These are phyloP conservation scores for Peucedramus taeniatus DNA, from an alignment of 2,113 vertebrate genomes.

Conservation along the genomic window DNA sequence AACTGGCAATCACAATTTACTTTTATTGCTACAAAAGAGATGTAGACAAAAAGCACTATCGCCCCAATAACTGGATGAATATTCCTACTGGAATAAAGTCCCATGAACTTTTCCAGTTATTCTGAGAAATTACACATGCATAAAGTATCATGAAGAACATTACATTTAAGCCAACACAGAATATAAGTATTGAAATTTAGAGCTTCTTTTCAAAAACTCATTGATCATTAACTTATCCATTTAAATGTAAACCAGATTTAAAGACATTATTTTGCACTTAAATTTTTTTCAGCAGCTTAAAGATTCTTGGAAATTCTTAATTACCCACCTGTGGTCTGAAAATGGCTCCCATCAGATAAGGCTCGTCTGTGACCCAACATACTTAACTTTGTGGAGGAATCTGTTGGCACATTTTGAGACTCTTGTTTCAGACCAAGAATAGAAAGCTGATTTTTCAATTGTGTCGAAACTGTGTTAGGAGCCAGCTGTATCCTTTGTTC, in stretches of 20 bases:
- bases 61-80: background rate
- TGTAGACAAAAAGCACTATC: background rate
- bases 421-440: background rate
- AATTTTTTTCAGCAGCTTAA: background rate
- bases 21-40: background rate
- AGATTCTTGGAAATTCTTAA: background rate
- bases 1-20: background rate
- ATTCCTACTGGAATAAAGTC: background rate
- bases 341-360: conserved; percentile 56
- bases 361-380: conserved; percentile 32
- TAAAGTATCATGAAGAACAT: background rate
- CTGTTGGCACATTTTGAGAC: background rate
- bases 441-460: background rate
- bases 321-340: conserved; percentile 47
- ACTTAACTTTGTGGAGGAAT: background rate
- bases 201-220: background rate
- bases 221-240: background rate
- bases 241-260: background rate
- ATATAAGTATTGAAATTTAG: background rate
- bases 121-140: background rate
- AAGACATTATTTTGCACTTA: background rate
- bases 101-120: background rate
- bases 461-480: background rate
- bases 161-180: background rate
- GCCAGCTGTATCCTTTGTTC: background rate